A percentile compares a stretch with the other conserved stretches of the same genome.
These are phyloP conservation scores for Ectobius pallidus DNA, from an alignment of 2,888 invertebrate genomes.

Conservation along the genomic window DNA sequence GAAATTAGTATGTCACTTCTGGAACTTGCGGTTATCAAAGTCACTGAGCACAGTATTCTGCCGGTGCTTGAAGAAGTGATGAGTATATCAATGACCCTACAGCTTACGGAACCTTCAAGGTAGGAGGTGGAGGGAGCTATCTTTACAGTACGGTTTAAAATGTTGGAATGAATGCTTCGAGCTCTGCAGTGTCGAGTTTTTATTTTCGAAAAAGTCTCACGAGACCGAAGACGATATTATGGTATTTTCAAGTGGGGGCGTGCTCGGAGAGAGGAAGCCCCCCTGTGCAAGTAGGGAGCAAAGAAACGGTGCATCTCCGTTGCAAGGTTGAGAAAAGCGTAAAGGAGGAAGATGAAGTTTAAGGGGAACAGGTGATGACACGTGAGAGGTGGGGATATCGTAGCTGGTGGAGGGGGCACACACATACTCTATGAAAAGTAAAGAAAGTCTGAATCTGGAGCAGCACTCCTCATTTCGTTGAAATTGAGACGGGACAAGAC, in stretches of 20 bases:
- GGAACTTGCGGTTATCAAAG: too few relatives aligned
- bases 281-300: background rate
- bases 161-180: background rate
- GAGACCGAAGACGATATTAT: background rate
- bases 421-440: background rate
- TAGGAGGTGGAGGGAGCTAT: background rate
- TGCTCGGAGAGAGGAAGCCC: background rate
- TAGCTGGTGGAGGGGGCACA: background rate
- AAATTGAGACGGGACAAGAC: too few relatives aligned
- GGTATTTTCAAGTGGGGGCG: background rate
- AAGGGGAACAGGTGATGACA: background rate
- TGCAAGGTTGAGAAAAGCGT: background rate
- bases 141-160: background rate
- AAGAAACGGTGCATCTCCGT: background rate
- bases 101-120: background rate
- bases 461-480: background rate
- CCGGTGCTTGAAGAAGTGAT: too few relatives aligned
- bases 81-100: background rate
- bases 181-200: background rate
- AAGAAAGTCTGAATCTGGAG: background rate
- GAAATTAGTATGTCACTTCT: too few relatives aligned
- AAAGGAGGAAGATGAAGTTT: background rate
- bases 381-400: background rate
- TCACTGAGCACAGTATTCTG: too few relatives aligned
- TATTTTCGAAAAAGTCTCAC: conserved; percentile 9